Evolutionary conservation across 1,140 invertebrate species (phyloP), one percentile per base, ranked within the genome.

Genomic region (Panagrolaimus sp.): DNA sequence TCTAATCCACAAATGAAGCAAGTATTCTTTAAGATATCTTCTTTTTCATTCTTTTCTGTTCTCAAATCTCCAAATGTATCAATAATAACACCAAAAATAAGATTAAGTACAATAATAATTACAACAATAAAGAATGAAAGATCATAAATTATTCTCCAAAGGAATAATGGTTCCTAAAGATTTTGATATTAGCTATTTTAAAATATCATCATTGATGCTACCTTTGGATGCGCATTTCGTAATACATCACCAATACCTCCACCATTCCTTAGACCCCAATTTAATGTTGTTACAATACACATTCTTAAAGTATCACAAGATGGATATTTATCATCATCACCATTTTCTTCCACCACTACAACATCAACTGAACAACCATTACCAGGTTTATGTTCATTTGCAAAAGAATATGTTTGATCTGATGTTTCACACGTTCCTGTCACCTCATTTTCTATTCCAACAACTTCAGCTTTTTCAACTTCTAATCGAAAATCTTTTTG

Each of bases 51-150:
- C 82, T 99, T 99, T 85, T 99, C 96, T 78, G 91, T 93, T 86
- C 96, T 91, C 66, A 99, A 87, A 86, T 98, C 96, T 62, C 96
- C 96, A 86, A 99, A 99, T 0, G 96, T 99, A 84, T 99, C 96
- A 82, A 99, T 99, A 84, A 99, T 99, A 63, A 99, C 96, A 92
- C 96, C 96, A 88, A 99, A 99, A 84, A 99, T 98, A 31, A 99
- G 88, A 86, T 99, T 99, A 71, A 99, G 87, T 62, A 98, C 92
- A 80, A 98, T 98, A 88, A 98, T 96, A 83, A 98, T 99, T 70
- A 99, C 92, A 77, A 99, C 91, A 87, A 98, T 98, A 89, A 93
- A 99, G 89, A 98, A 99, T 13, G 97, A 88, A 53, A 99, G 85
- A 85, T 98, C 96, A 84, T 98, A 98, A 43, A 98, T 88, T 45